These are phyloP conservation scores for Leptarthrus brevirostris DNA, from an alignment of 2,888 invertebrate genomes.

Conservation along the genomic window DNA sequence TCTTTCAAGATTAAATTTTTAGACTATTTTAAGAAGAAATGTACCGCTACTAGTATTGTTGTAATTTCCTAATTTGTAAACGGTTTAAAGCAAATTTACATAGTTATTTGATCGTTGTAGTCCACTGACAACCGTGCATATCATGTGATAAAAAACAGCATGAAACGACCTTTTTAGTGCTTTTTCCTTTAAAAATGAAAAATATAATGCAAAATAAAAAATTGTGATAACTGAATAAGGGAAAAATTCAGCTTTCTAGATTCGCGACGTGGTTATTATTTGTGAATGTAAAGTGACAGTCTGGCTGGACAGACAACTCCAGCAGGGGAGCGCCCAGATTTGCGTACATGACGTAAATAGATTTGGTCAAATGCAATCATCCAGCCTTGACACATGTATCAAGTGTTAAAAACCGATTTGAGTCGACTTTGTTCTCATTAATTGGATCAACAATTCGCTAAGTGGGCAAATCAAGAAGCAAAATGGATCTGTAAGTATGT, in stretches of 20 bases:
- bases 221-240: conserved; percentile 4
- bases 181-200: conserved; percentile 17
- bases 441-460: not conserved
- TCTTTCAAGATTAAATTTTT: too few species aligned
- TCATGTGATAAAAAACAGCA: not conserved
- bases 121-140: too few species aligned
- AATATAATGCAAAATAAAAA: too few species aligned
- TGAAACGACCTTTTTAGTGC: not conserved
- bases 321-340: not conserved
- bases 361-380: conserved; percentile 17
- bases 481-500: conserved; percentile 31
- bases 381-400: conserved; percentile 36
- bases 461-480: too few species aligned
- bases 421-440: conserved; percentile 1
- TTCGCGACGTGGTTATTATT: conserved; percentile 7
- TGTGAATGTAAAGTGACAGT: not conserved
- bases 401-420: not conserved
- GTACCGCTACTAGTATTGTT: too few species aligned
- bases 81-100: too few species aligned
- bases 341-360: conserved; percentile 26
- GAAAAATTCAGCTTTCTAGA: not conserved
- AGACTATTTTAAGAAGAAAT: too few species aligned
- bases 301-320: not conserved
- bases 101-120: too few species aligned
- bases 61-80: too few species aligned